Evolutionary conservation across 1,140 invertebrate genomes (phyloP).

Genomic region (Parasteatoda tepidariorum): DNA sequence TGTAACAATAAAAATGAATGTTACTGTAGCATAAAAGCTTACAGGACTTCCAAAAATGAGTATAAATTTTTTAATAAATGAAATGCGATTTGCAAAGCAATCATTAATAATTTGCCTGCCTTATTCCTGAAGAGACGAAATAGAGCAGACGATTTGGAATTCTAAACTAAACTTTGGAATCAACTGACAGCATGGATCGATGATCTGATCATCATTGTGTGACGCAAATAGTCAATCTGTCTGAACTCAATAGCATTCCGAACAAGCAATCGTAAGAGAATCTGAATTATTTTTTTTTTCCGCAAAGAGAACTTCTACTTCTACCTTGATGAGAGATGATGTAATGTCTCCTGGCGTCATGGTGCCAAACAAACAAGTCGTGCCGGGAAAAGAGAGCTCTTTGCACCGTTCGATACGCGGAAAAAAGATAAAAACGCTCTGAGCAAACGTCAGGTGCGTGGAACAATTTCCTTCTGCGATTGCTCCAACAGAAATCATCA

Average conservation of each 20-base stretch:
- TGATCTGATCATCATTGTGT: background rate
- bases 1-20: no score
- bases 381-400: slow-evolving; percentile 22
- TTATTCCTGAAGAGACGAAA: no score
- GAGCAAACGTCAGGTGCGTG: slow-evolving; percentile 29
- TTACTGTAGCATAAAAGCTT: no score
- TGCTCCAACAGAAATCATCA: background rate
- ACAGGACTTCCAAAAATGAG: no score
- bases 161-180: background rate
- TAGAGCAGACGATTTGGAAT: background rate
- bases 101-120: no score
- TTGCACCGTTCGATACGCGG: slow-evolving; percentile 16
- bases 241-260: background rate
- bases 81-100: background rate
- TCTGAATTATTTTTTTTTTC: background rate
- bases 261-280: background rate
- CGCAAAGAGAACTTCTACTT: background rate
- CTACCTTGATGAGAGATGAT: slow-evolving; percentile 18
- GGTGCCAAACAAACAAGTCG: slow-evolving; percentile 25
- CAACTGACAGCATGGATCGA: background rate
- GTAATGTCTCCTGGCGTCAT: background rate
- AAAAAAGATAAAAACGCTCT: slow-evolving; percentile 10
- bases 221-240: slow-evolving; percentile 2
- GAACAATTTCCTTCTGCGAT: slow-evolving; percentile 11
- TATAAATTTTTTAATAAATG: background rate